These are phyloP conservation scores for Podargus strigoides DNA, from an alignment of 2,797 vertebrate species.

Conservation along the genomic window DNA sequence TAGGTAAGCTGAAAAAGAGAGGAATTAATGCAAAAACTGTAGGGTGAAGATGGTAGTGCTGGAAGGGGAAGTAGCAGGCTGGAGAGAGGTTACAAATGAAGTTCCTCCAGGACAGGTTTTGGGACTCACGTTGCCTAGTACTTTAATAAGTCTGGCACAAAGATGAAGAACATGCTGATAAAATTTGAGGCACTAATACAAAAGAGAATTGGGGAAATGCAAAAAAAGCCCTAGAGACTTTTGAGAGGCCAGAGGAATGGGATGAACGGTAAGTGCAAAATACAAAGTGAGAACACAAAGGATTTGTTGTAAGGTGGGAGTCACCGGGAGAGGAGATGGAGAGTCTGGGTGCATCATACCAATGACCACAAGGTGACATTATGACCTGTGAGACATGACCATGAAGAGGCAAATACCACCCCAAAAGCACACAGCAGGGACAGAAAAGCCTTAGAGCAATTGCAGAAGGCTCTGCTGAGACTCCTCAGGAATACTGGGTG, in stretches of 20 bases:
- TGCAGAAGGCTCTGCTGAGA: background rate
- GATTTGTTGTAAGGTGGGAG: background rate
- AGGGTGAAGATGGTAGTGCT: background rate
- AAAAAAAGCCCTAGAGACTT: background rate
- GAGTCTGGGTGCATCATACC: background rate
- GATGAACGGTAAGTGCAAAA: background rate
- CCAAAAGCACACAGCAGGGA: background rate
- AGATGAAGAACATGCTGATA: background rate
- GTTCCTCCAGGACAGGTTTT: background rate
- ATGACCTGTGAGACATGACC: background rate
- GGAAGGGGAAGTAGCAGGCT: background rate
- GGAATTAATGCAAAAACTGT: slow-evolving; percentile 7
- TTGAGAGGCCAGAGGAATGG: background rate
- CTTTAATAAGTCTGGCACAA: background rate
- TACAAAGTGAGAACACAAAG: background rate
- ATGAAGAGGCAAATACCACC: background rate
- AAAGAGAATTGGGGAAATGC: background rate
- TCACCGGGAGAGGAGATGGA: background rate
- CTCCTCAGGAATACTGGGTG: background rate
- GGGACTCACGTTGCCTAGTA: background rate
- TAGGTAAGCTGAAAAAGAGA: slow-evolving; percentile 19
- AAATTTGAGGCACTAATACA: background rate
- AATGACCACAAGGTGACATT: background rate
- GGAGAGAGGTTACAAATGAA: background rate
- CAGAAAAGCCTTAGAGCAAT: background rate